These are phyloP conservation scores for Vespertilio murinus DNA, from an alignment of 2,797 vertebrate species.

Conservation along the genomic window DNA sequence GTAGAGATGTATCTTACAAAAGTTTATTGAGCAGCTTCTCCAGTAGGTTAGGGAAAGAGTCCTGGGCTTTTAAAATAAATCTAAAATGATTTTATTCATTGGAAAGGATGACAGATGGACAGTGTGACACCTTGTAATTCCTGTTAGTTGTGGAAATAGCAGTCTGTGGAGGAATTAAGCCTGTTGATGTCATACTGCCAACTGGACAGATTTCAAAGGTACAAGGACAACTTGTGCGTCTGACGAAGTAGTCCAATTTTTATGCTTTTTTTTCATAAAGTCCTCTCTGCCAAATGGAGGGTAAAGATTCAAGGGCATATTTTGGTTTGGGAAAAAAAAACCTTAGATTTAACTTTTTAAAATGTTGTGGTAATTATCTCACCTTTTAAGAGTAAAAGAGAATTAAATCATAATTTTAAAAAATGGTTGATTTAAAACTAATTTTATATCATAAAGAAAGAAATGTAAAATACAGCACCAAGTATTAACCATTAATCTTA, in stretches of 20 bases:
- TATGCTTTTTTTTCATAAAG: conserved; percentile 24
- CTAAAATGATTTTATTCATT: not conserved
- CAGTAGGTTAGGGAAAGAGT: not conserved
- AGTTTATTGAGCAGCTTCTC: not conserved
- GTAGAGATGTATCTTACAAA: not conserved
- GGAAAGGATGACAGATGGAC: conserved; percentile 45
- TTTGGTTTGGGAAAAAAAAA: not conserved
- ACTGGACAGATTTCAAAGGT: conserved; percentile 33
- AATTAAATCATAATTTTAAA: not conserved
- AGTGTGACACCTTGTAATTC: not conserved
- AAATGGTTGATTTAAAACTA: not conserved
- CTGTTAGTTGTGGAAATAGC: conserved; percentile 29
- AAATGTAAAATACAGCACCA: not conserved
- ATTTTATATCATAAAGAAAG: not conserved
- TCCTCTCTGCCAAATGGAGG: not conserved
- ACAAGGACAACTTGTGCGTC: conserved; percentile 43
- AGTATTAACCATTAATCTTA: not conserved
- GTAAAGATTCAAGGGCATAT: not conserved
- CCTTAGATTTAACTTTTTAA: conserved; percentile 7
- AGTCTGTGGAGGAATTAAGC: not conserved
- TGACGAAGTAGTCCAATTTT: conserved; percentile 28
- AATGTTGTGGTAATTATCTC: not conserved
- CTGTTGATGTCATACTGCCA: conserved; percentile 14
- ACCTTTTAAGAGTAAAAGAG: not conserved
- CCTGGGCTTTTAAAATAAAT: not conserved